Evolutionary conservation across 2,888 invertebrate species (phyloP), one percentile per base, ranked within the genome.

Genomic region (Ichneumoninae sp.): DNA sequence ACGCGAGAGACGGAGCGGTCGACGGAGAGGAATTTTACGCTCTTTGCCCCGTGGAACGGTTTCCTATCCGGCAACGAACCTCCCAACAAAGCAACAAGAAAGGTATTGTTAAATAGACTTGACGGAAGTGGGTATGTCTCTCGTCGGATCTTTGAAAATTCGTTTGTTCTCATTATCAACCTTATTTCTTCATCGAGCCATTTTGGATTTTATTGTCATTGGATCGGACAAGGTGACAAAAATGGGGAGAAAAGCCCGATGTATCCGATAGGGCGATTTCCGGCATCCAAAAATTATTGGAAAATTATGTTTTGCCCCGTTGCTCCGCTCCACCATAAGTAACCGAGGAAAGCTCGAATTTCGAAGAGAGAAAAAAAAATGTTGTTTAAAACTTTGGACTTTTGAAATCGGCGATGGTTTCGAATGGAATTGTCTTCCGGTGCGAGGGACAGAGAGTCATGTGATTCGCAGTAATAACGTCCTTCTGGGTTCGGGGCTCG

Each of bases 401-500:
- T 16, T 16, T 19, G 26, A 26, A 50, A 50, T 69, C 10, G 40
- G 0, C 40, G 10, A 47, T 47, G 0, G 44, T 16, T 60, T 52
- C 44, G 54, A 80, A 73, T 57, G 66, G 68, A 81, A 71, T 70
- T 71, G 60, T 30, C 63, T 80, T 85, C 79, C 79, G 83, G 81
- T 83, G 78, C 66, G 22, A 44, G 60, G 77, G 52, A 60, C 65
- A 30, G 63, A 54, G 75, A 44, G 73, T 40, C 75, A 47, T n/a
- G 69, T 40, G 66, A 81, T 66, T 63, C 52, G 80, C 80, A 71
- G 75, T 85, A 69, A 65, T 71, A 57, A 60, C 66, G 70, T 44
- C 30, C 60, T 80, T 77, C 75, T 66, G 63, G 82, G 86, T 88
- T 88, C 63, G 87, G 87, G 83, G 86, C 60, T 89, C 85, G 87